Conservation (phyloP, 2,888 invertebrate genomes). For the Drosophila leonis region DNA sequence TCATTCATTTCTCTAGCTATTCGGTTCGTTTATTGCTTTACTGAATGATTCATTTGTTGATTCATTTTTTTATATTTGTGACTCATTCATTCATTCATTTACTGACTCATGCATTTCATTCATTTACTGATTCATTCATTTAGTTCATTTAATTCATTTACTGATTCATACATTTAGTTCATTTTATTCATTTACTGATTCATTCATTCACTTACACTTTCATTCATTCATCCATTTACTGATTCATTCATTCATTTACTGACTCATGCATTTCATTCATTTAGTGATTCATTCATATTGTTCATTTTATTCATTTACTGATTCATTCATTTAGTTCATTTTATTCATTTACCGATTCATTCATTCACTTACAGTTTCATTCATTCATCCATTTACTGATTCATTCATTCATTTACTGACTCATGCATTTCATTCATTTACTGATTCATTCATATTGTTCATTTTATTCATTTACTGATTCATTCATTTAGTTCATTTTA, state of each 20-base stretch:
- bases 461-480: not conserved
- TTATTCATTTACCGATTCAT: not conserved
- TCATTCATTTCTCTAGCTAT: not conserved
- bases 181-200: not conserved
- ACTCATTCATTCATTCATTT: not conserved
- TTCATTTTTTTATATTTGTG: too few species aligned
- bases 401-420: not conserved
- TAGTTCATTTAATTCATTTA: too few species aligned
- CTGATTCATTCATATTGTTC: not conserved
- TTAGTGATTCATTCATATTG: not conserved
- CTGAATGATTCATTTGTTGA: not conserved
- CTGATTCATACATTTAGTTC: not conserved
- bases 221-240: not conserved
- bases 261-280: not conserved
- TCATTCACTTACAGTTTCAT: too few species aligned
- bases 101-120: not conserved
- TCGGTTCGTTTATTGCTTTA: not conserved
- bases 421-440: not conserved
- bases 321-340: not conserved
- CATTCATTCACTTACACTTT: not conserved
- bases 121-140: not conserved
- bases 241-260: not conserved
- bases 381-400: too few species aligned
- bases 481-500: not conserved
- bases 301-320: too few species aligned